Base-by-base conservation (phyloP, 2,888 invertebrate species). In the Eumacrocentrus americanus region DNA sequence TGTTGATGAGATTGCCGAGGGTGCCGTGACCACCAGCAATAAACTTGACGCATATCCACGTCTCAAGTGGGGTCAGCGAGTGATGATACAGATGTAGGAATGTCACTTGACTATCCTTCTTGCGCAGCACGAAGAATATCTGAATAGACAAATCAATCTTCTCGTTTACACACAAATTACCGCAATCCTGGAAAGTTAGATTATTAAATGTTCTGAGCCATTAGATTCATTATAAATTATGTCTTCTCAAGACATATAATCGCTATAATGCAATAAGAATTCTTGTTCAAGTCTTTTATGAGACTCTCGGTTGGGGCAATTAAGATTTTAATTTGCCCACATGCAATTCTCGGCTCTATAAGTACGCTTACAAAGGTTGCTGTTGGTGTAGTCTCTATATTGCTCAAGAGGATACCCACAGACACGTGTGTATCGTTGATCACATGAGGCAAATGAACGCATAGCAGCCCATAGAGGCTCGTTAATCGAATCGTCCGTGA, bases 71-170 rank as follows among this genome's bases (percentile, higher is more conserved):
- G 60, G 91, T 91, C 68, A 91, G 80, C 37, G 90, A 89, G 82
- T 94, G 93, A 77, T 94, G 93, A 82, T 93, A 93, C 38, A 94
- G 85, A 78, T 94, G 93, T 6, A 94, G 84, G 82, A 92, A 89
- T 12, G 91, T 88, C 72, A 94, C 88, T 81, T 94, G 93, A 70
- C 88, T 90, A 82, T 90, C 90, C 81, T 94, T 94, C 82, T 93
- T 93, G 40, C 93, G 84, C 70, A 93, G 81, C 38, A 93, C 88
- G 82, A 94, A 93, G 84, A 94, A 93, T 72, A 83, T 70, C 84
- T 84, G 76, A 37, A 60, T 40, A 29, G 11, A 60, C 7, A 60
- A 60, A 54, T 48, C 20, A 38, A 25, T 46, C 42, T 38, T n/a
- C n/a, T n/a, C n/a, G n/a, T n/a, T n/a, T n/a, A n/a, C n/a, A n/a